Evolutionary conservation across 2,888 invertebrate genomes (phyloP).

Genomic region (Chalcosyrphus nemorum): DNA sequence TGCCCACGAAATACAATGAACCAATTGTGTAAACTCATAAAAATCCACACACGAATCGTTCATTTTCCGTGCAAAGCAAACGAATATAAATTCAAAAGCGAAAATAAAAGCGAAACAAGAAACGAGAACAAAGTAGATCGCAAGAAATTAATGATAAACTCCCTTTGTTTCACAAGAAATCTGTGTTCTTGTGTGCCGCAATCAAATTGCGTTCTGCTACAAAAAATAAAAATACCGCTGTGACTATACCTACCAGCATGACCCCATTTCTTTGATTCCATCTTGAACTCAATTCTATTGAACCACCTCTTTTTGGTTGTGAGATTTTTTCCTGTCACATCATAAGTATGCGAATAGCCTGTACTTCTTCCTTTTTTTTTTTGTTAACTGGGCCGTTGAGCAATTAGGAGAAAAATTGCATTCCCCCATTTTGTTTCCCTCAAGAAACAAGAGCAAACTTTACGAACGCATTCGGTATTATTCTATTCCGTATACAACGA

Average conservation of each 20-base stretch:
- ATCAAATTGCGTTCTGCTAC: neutral
- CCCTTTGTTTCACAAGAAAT: conserved; percentile 39
- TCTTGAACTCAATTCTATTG: conserved; percentile 11
- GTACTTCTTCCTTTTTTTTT: neutral
- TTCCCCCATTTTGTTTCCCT: neutral
- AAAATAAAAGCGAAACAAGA: neutral
- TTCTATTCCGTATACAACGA: neutral
- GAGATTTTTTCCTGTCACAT: conserved; percentile 6
- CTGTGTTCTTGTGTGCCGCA: neutral
- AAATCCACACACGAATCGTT: conserved; percentile 22
- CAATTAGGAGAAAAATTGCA: conserved; percentile 1
- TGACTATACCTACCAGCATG: conserved; percentile 5
- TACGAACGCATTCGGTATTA: neutral
- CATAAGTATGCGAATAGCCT: neutral
- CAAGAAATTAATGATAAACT: conserved; percentile 31
- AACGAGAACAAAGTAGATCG: conserved; percentile 32
- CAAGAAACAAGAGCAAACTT: neutral
- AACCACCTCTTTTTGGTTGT: neutral
- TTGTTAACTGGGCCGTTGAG: neutral
- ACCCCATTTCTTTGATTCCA: conserved; percentile 13
- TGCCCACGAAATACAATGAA: conserved; percentile 26
- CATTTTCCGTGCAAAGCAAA: neutral
- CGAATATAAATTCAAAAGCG: neutral
- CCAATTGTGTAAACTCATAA: conserved; percentile 36
- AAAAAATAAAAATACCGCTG: neutral